These are phyloP conservation scores for Orestias chungarensis DNA, from an alignment of 2,797 vertebrate genomes.

Conservation along the genomic window DNA sequence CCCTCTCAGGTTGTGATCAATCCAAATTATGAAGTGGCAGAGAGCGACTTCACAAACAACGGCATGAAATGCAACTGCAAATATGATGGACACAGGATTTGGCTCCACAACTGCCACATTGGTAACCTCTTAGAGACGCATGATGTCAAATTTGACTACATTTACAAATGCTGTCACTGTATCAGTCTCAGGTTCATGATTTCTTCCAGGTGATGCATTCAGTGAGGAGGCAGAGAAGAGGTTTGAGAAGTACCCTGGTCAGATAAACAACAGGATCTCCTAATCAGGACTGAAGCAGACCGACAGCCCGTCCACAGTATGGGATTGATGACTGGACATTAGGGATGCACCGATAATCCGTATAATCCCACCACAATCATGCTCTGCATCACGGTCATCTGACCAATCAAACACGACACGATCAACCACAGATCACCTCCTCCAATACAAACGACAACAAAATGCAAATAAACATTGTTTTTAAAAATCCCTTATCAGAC, in stretches of 20 bases:
- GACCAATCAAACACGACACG: too few relatives aligned
- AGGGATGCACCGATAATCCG: too few relatives aligned
- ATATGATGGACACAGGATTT: slow-evolving; percentile 96
- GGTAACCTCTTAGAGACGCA: slow-evolving; percentile 72
- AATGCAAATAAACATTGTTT: too few relatives aligned
- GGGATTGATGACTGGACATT: neutral
- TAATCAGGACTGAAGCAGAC: slow-evolving; percentile 51
- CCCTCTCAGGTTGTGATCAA: slow-evolving; percentile 90
- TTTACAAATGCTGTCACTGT: neutral
- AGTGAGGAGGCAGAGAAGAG: slow-evolving; percentile 92
- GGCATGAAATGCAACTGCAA: slow-evolving; percentile 99
- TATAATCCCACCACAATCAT: too few relatives aligned
- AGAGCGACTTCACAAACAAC: slow-evolving; percentile 98
- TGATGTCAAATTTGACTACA: neutral
- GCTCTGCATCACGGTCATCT: too few relatives aligned
- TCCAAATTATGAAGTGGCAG: slow-evolving; percentile 93
- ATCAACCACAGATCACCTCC: too few relatives aligned
- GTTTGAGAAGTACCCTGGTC: slow-evolving; percentile 95
- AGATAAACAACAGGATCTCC: slow-evolving; percentile 93
- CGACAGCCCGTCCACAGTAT: neutral
- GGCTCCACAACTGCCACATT: slow-evolving; percentile 95
- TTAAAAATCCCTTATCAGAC: too few relatives aligned
- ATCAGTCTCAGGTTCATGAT: too few relatives aligned
- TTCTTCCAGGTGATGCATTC: slow-evolving; percentile 86
- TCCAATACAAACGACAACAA: too few relatives aligned